Base-by-base conservation (phyloP, 2,888 invertebrate species). In the Rotaria macrura region DNA sequence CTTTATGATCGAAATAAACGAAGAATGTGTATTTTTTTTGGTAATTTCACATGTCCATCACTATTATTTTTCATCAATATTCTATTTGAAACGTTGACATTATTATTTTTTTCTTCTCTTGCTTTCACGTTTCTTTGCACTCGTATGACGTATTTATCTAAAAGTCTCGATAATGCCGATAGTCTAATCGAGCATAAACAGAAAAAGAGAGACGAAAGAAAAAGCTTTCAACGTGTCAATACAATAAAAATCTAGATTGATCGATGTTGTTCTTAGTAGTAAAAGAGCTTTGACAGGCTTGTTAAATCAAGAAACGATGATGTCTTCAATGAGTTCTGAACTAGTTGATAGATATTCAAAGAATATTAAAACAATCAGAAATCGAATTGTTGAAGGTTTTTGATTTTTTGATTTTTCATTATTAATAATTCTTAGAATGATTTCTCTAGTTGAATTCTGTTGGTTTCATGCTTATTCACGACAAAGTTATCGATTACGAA, bases 331-430 rank as follows among this genome's bases (percentile, higher is more conserved):
- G 7, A 29, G 7, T 20, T 14, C 25, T 43, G 43, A 43, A 43
- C 14, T 40, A 2, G n/a, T 79, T 25, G 23, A 43, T 79, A 79
- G n/a, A 79, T 79, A 79, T 79, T 79, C 79, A 38, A 79, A 79
- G 43, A 23, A 25, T 79, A 14, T 79, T 14, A 79, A 79, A 79
- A 79, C 79, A 43, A 79, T 79, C 4, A 0, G 25, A 20, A 79
- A 79, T 43, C 79, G 79, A n/a, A 23, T 79, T 43, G 79, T 79
- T 43, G 43, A 79, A 79, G 79, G 79, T 79, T n/a, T 29, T 5
- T 29, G 14, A 65, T 65, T n/a, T n/a, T n/a, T n/a, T n/a, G 29
- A 10, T 29, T 29, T 20, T 29, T 34, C 20, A 65, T 34, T 65
- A 9, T 6, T 5, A 23, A 12, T 47, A 47, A 29, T 29, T 65